Evolutionary conservation across 2,888 invertebrate genomes (phyloP).

Genomic region (Amphipyra tragopoginis): DNA sequence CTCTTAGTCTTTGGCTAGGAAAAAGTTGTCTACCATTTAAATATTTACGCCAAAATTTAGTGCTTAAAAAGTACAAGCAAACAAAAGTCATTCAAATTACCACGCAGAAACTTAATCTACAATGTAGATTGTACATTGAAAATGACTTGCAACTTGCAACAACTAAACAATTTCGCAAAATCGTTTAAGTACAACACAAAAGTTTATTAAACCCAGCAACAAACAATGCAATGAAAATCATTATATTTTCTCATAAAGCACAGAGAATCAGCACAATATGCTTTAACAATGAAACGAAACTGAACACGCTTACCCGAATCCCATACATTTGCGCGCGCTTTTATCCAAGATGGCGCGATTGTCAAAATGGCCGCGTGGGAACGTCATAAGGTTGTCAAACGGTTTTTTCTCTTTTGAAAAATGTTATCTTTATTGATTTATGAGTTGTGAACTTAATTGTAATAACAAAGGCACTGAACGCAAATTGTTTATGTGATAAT

Average conservation of each 20-base stretch:
- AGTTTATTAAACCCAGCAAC: conserved; percentile 53
- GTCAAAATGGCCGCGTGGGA: conserved; percentile 70
- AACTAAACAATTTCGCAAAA: conserved; percentile 28
- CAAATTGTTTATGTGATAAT: background rate
- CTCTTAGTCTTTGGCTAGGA: no score
- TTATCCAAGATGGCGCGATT: conserved; percentile 61
- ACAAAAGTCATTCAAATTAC: no score
- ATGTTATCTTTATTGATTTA: conserved; percentile 12
- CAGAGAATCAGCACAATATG: conserved; percentile 67
- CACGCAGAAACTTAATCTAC: no score
- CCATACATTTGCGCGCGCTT: conserved; percentile 72
- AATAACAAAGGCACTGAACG: no score
- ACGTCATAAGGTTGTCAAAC: conserved; percentile 31
- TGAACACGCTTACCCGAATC: conserved; percentile 73
- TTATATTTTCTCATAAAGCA: conserved; percentile 63
- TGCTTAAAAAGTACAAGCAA: no score
- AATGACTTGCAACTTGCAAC: background rate
- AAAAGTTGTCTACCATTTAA: no score
- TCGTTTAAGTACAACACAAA: conserved; percentile 19
- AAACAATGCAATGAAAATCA: conserved; percentile 57
- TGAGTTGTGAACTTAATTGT: background rate
- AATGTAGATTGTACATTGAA: no score
- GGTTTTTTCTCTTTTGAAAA: conserved; percentile 5
- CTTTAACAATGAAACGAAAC: conserved; percentile 69
- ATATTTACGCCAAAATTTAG: no score